Conservation (phyloP, 2,888 invertebrate genomes). For the Rhingia rostrata region DNA sequence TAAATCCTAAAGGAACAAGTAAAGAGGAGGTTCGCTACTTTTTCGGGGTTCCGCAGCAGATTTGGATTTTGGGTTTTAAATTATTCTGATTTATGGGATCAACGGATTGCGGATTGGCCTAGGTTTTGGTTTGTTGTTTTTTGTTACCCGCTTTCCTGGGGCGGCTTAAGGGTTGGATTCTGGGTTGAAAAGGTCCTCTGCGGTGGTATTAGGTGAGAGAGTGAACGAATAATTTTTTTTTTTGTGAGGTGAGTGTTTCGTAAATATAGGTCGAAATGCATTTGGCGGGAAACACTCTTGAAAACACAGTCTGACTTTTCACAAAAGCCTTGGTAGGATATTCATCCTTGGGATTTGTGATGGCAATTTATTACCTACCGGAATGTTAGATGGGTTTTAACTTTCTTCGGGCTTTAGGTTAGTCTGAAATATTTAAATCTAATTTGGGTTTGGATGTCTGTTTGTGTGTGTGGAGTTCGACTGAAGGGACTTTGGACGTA, state of each 20-base stretch:
- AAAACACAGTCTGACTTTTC: not conserved
- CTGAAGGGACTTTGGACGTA: slow-evolving; percentile 1
- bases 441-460: slow-evolving; percentile 12
- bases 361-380: slow-evolving; percentile 65
- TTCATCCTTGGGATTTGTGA: slow-evolving; percentile 54
- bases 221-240: slow-evolving; percentile 21
- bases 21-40: slow-evolving; percentile 14
- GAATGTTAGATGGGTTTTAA: slow-evolving; percentile 44
- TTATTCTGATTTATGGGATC: slow-evolving; percentile 74
- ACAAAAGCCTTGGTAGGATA: slow-evolving; percentile 18
- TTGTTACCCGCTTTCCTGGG: slow-evolving; percentile 5
- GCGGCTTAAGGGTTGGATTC: slow-evolving; percentile 33
- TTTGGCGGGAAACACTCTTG: slow-evolving; percentile 23
- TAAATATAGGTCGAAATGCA: slow-evolving; percentile 57
- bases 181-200: slow-evolving; percentile 58
- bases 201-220: slow-evolving; percentile 34
- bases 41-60: slow-evolving; percentile 36
- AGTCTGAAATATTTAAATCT: slow-evolving; percentile 57
- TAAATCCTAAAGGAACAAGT: slow-evolving; percentile 38
- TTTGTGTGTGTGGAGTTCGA: slow-evolving; percentile 13
- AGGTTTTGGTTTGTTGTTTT: slow-evolving; percentile 42
- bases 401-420: slow-evolving; percentile 28
- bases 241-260: not conserved
- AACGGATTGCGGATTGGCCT: slow-evolving; percentile 69
- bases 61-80: slow-evolving; percentile 68